Evolutionary conservation across 2,797 vertebrate genomes (phyloP).

Genomic region (Arrhamphus sclerolepis): DNA sequence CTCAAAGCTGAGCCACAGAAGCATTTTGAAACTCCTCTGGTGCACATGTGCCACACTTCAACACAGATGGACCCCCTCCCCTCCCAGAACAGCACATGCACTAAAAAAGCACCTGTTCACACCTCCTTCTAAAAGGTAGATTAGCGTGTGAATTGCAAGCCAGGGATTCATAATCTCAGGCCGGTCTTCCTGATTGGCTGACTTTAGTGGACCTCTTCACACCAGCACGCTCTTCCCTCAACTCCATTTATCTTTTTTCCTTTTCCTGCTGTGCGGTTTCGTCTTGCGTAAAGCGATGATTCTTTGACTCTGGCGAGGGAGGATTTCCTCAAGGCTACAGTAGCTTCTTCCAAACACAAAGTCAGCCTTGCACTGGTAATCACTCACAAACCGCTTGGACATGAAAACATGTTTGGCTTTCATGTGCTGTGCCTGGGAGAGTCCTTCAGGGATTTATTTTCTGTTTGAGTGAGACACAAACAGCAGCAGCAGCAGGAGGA

Average conservation of each 20-base stretch:
- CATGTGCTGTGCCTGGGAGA: slow-evolving; percentile 24
- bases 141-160: slow-evolving; percentile 38
- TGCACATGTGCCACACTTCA: slow-evolving; percentile 19
- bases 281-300: slow-evolving; percentile 60
- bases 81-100: neutral
- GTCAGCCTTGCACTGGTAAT: slow-evolving; percentile 38
- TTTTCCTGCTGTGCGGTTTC: slow-evolving; percentile 74
- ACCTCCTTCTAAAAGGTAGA: slow-evolving; percentile 40
- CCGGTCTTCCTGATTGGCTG: slow-evolving; percentile 39
- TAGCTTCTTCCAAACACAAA: slow-evolving; percentile 61
- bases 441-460: slow-evolving; percentile 47
- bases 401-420: slow-evolving; percentile 63
- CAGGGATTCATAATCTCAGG: slow-evolving; percentile 25
- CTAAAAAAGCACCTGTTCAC: slow-evolving; percentile 56
- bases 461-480: slow-evolving; percentile 33
- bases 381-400: slow-evolving; percentile 37
- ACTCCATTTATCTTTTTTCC: slow-evolving; percentile 72
- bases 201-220: slow-evolving; percentile 72
- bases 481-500: slow-evolving; percentile 3
- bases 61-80: neutral
- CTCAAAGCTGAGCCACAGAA: slow-evolving; percentile 11
- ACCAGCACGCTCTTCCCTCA: slow-evolving; percentile 70
- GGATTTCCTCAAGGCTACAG: slow-evolving; percentile 78
- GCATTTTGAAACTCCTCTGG: slow-evolving; percentile 17
- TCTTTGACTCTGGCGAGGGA: slow-evolving; percentile 73